Conservation (phyloP, 2,113 vertebrate species). For the Furnarius figulus region DNA sequence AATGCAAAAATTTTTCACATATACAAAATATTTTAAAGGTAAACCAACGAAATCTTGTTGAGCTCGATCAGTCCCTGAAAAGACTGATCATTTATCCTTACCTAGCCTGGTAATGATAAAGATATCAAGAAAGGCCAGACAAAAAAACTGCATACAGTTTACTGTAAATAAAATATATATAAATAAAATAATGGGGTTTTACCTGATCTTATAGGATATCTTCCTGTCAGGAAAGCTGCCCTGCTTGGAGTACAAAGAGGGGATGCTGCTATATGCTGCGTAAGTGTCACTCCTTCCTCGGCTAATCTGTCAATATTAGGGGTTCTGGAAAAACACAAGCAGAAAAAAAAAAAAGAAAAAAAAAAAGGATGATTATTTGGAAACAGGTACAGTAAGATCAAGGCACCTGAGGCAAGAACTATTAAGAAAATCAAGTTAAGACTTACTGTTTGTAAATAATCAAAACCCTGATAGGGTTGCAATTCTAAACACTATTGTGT, state of each 20-base stretch:
- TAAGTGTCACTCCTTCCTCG: conserved; percentile 80
- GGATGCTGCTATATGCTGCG: conserved; percentile 86
- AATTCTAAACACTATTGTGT: not conserved
- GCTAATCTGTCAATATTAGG: conserved; percentile 85
- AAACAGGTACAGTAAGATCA: not conserved
- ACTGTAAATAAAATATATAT: not conserved
- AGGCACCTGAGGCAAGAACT: not conserved
- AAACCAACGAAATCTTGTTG: not conserved
- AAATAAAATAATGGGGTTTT: not conserved
- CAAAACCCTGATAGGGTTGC: not conserved
- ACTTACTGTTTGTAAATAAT: not conserved
- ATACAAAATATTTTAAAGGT: not conserved
- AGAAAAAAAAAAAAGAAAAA: not conserved
- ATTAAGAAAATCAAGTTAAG: not conserved
- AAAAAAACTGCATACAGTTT: not conserved
- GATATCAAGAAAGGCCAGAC: not conserved
- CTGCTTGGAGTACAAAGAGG: conserved; percentile 89
- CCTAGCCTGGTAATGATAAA: not conserved
- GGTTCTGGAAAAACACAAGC: conserved; percentile 73
- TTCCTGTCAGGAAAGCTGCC: conserved; percentile 88
- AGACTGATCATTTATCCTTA: not conserved
- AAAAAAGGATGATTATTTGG: not conserved
- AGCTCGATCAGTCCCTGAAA: not conserved
- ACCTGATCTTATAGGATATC: conserved; percentile 90
- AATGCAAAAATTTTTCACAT: not conserved